Evolutionary conservation across 2,888 invertebrate species (phyloP), one percentile per base, ranked within the genome.

Genomic region (Diplolepis rosae): DNA sequence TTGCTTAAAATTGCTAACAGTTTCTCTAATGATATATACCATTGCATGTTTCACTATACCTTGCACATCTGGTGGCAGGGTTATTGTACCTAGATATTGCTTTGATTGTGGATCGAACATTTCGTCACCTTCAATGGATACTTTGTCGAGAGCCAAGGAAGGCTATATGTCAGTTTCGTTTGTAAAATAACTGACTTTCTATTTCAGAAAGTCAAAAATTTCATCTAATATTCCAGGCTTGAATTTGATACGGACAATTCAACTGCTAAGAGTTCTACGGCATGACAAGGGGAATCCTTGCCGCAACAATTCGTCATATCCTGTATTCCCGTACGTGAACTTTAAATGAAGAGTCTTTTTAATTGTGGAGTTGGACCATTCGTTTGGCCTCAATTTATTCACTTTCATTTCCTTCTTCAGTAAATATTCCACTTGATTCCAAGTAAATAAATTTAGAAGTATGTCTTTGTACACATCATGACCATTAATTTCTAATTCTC

Each of bases 11-110:
- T 69, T 30, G 30, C 65, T 51, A 45, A 69, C 30, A 28, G 76
- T 69, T 30, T 75, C 75, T 9, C 67, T 61, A 54, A 77, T 32
- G 69, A 77, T 74, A 69, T 74, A 77, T 15, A 77, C 74, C 28
- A 77, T 51, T 30, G 68, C 74, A 18, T 76, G 71, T 7, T 48
- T 48, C 18, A 48, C 48, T 27, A 72, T 66, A 11, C 69, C 76
- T 39, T 32, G 48, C 27, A 69, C 67, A 72, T 69, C 48, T n/a
- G n/a, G 27, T 27, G 74, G 76, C 0, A 76, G 65, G 32, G 71
- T 74, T 28, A 74, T 65, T 32, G 72, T 13, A 11, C 76, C 72
- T 39, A 72, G 48, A 65, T 66, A 66, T 32, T 51, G 66, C 42
- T 48, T 22, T 15, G 67, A 54, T 22, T 67, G 30, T 35, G 71